Evolutionary conservation across 2,113 vertebrate genomes (phyloP).

Genomic region (Stegastes partitus): DNA sequence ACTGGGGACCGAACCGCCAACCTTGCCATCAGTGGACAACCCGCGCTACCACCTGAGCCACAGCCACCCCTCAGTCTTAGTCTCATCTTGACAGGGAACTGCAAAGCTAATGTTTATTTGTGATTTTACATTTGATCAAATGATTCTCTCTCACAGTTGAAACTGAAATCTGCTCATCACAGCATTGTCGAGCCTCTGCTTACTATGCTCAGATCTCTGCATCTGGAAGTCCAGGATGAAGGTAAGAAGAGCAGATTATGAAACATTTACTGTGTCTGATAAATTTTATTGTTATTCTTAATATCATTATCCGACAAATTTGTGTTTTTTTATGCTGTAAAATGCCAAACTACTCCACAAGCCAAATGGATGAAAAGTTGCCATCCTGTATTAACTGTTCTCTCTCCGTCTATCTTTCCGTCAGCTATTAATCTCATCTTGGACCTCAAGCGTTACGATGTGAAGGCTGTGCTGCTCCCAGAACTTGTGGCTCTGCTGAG

Average conservation of each 20-base stretch:
- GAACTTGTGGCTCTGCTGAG: conserved; percentile 85
- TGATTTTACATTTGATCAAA: background rate
- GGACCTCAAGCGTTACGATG: conserved; percentile 78
- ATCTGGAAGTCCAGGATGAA: conserved; percentile 86
- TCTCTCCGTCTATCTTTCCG: conserved; percentile 9
- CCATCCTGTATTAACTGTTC: background rate
- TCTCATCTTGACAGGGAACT: background rate
- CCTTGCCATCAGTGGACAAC: too few relatives aligned
- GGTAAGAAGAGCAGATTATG: conserved; percentile 71
- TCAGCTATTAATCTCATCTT: conserved; percentile 86
- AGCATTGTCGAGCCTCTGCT: conserved; percentile 82
- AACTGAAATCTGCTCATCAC: conserved; percentile 72
- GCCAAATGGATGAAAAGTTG: background rate
- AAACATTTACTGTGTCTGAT: background rate
- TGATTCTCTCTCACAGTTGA: conserved; percentile 63
- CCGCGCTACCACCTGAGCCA: too few relatives aligned
- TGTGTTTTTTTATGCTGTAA: background rate
- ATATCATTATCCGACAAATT: too few relatives aligned
- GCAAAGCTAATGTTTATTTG: background rate
- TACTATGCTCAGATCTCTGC: conserved; percentile 77
- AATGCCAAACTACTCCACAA: background rate
- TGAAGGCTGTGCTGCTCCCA: conserved; percentile 80
- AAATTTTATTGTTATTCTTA: background rate
- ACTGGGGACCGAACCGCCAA: too few relatives aligned
- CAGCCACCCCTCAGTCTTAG: too few relatives aligned